Base-by-base conservation (phyloP, 2,888 invertebrate species). In the Fissipunctia ypsillon region DNA sequence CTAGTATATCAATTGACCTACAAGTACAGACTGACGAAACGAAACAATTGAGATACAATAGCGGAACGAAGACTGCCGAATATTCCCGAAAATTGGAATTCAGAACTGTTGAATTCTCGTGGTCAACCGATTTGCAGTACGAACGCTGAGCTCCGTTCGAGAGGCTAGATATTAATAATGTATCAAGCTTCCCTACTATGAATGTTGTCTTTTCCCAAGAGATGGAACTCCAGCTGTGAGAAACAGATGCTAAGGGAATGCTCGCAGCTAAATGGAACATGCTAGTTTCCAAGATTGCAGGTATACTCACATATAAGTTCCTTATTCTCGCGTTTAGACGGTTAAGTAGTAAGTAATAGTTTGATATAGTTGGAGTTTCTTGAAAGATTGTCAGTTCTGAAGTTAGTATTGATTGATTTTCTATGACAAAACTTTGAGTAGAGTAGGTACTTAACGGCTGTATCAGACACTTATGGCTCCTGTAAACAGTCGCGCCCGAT, bases 191-290 rank as follows among this genome's bases (percentile, higher is more conserved):
- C 48, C 54, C n/a, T 38, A n/a, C 63, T 52, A 65, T 70, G 76
- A 84, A 80, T 70, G 81, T 68, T 80, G 75, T 50, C 67, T 81
- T n/a, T 50, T 43, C 81, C 65, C 81, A 22, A 68, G 84, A 28
- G 84, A 57, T 41, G 41, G 35, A 48, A 76, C 64, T 83, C 59
- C 54, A 83, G 70, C 65, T 67, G 50, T 76, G 76, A 64, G 81
- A 31, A 68, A 70, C 81, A 84, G 84, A 75, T 54, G 84, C 69
- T 69, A 25, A 28, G 84, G 81, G 81, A 81, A 48, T 80, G 63
- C 38, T 83, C 25, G 10, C 28, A 43, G 84, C 63, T 74, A 69
- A 83, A 78, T 83, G 54, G 59, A 75, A 67, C 76, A 50, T 60
- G 56, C 67, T 70, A 65, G 81, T 81, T 80, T 67, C 48, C 50